Evolutionary conservation across 2,888 invertebrate species (phyloP).

Genomic region (Cosmorhoe ocellata): DNA sequence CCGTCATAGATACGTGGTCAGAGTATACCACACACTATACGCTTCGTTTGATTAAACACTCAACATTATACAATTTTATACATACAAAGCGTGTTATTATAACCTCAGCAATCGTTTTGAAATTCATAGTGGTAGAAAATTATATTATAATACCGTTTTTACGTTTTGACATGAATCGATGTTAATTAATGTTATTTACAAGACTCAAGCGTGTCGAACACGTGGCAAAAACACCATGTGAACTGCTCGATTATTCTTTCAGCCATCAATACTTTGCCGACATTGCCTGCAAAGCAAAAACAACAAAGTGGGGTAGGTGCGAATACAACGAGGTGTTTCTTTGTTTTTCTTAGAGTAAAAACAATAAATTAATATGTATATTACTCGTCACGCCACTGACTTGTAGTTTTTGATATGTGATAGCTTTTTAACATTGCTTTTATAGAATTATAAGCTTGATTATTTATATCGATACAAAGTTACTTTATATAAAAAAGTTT

Average conservation of each 20-base stretch:
- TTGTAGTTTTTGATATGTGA: background rate
- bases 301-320: constrained; percentile 37
- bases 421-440: too few species aligned
- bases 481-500: too few species aligned
- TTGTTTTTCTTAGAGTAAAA: constrained; percentile 44
- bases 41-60: constrained; percentile 1
- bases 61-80: background rate
- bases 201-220: constrained; percentile 44
- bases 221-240: constrained; percentile 52
- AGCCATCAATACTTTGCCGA: constrained; percentile 41
- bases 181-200: constrained; percentile 53
- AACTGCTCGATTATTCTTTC: constrained; percentile 43
- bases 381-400: constrained; percentile 1
- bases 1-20: constrained; percentile 6
- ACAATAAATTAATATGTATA: constrained; percentile 24
- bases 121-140: too few species aligned
- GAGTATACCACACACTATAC: background rate
- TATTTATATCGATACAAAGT: too few species aligned
- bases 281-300: constrained; percentile 48
- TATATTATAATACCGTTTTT: too few species aligned
- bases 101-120: too few species aligned
- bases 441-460: too few species aligned
- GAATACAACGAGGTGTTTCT: constrained; percentile 55
- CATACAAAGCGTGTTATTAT: too few species aligned
- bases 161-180: constrained; percentile 52